Evolutionary conservation across 2,797 vertebrate genomes (phyloP).

Genomic region (Sebastes dallii): DNA sequence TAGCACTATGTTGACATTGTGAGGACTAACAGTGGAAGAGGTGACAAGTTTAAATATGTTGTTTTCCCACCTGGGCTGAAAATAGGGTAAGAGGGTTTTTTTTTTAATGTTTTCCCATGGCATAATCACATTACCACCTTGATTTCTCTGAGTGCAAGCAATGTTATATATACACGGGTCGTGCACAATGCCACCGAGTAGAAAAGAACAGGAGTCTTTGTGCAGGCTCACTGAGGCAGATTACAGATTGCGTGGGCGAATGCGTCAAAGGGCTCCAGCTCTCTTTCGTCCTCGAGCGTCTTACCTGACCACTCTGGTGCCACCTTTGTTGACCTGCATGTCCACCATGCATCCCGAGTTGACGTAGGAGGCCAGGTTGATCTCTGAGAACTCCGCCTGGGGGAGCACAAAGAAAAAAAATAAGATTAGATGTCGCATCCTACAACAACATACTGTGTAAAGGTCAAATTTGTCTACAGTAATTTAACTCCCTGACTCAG

Average conservation of each 20-base stretch:
- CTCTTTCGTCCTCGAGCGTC: conserved; percentile 5
- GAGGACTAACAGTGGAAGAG: background rate
- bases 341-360: conserved; percentile 93
- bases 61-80: background rate
- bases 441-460: background rate
- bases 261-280: background rate
- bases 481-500: background rate
- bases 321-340: conserved; percentile 91
- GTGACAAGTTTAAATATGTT: background rate
- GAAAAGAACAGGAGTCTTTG: conserved; percentile 37
- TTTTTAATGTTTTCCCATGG: background rate
- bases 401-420: conserved; percentile 33
- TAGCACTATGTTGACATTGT: background rate
- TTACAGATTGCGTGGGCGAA: conserved; percentile 18
- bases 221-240: conserved; percentile 33
- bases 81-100: background rate
- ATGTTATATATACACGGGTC: conserved; percentile 6
- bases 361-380: conserved; percentile 94
- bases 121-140: conserved; percentile 29
- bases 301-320: conserved; percentile 94
- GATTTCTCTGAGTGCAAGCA: conserved; percentile 20
- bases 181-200: conserved; percentile 10
- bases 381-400: conserved; percentile 95
- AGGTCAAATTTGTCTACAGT: background rate
- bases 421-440: background rate